These are phyloP conservation scores for Hyperopisus bebe DNA, from an alignment of 2,113 vertebrate species.

Conservation along the genomic window DNA sequence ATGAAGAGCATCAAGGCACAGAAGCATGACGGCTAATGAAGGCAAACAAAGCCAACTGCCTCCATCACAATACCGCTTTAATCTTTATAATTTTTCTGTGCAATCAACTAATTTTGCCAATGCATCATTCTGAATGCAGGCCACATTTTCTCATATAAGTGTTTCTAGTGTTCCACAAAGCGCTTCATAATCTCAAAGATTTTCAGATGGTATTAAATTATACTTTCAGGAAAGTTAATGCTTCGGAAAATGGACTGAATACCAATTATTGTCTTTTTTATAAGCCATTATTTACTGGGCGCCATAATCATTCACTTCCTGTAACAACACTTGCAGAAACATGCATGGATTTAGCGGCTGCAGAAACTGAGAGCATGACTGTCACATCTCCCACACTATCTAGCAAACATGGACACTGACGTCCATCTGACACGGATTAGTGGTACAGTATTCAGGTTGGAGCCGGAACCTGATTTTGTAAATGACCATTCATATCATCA, in stretches of 20 bases:
- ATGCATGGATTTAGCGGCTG: neutral
- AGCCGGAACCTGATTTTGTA: conserved; percentile 15
- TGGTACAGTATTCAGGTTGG: conserved; percentile 25
- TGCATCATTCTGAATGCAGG: neutral
- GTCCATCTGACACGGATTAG: conserved; percentile 20
- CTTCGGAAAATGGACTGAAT: neutral
- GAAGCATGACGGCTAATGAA: neutral
- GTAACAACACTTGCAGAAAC: neutral
- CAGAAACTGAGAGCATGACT: neutral
- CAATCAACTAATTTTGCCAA: neutral
- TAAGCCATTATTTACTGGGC: neutral
- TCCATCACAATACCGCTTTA: neutral
- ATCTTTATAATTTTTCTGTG: neutral
- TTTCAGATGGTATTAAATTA: neutral
- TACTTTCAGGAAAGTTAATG: neutral
- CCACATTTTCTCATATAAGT: neutral
- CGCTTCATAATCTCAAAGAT: neutral
- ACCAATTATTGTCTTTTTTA: neutral
- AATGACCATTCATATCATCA: neutral
- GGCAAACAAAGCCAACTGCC: neutral
- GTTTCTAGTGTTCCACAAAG: neutral
- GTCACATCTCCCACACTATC: neutral
- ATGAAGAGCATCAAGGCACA: neutral
- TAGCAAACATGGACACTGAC: conserved; percentile 5
- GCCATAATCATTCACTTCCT: neutral